phyloP scores from a whole-genome alignment of 2,888 invertebrate species.

The Galerucella pusilla region DNA sequence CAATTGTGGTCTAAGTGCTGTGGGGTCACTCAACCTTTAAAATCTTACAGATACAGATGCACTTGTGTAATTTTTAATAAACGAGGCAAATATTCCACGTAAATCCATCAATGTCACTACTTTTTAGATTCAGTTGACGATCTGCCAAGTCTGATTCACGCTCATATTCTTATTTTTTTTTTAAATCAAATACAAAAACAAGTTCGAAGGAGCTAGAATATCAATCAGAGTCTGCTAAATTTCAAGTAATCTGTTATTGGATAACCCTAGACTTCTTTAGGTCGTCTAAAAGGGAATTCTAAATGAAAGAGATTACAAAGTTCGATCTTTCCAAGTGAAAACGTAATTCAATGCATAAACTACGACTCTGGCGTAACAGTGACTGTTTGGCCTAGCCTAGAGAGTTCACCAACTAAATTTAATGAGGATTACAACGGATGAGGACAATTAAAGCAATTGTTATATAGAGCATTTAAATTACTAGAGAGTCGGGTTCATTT shows the following conservation, averaged over 20 bases:
- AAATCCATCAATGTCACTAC: not conserved
- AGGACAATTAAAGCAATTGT: slow-evolving; percentile 36
- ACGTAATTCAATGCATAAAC: not conserved
- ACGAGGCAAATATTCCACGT: not conserved
- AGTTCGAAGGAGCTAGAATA: no score
- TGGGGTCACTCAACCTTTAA: no score
- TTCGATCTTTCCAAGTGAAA: not conserved
- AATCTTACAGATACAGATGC: no score
- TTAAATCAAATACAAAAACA: not conserved
- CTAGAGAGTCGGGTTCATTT: not conserved
- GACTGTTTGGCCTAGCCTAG: not conserved
- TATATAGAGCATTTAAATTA: slow-evolving; percentile 27
- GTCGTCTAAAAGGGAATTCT: not conserved
- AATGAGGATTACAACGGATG: slow-evolving; percentile 40
- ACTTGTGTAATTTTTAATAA: no score
- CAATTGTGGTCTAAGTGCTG: no score
- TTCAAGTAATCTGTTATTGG: no score
- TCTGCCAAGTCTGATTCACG: slow-evolving; percentile 6
- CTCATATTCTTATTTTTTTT: not conserved
- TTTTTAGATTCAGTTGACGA: not conserved
- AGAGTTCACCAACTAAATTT: slow-evolving; percentile 29
- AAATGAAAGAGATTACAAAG: not conserved
- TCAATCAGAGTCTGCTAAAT: no score
- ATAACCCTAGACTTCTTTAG: no score
- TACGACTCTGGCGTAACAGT: not conserved